phyloP scores from a whole-genome alignment of 2,888 invertebrate genomes.

The Artemia sinica region DNA sequence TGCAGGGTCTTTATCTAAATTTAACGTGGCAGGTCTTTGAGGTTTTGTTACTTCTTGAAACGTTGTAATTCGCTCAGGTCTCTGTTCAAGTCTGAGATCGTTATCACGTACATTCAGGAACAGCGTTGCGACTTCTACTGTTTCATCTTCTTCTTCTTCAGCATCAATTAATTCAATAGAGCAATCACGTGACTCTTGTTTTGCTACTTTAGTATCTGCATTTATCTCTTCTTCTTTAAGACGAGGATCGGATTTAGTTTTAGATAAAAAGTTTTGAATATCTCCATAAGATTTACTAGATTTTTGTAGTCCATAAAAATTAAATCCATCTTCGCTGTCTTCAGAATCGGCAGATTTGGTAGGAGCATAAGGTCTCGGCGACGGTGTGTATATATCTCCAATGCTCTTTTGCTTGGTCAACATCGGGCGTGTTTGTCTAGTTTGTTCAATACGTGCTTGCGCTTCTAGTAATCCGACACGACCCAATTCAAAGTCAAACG shows the following conservation, averaged over 20 bases:
- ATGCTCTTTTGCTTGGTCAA: slow-evolving; percentile 22
- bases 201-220: not conserved
- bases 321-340: slow-evolving; percentile 1
- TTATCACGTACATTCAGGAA: not conserved
- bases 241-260: not conserved
- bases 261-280: not conserved
- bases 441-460: not conserved
- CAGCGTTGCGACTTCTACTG: slow-evolving; percentile 8
- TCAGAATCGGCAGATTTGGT: not conserved
- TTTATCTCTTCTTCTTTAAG: not conserved
- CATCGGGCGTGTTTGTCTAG: not conserved
- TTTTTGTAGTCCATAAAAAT: not conserved
- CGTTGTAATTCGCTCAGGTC: not conserved
- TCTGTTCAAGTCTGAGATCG: slow-evolving; percentile 1
- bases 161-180: slow-evolving; percentile 7
- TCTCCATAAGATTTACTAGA: slow-evolving; percentile 8
- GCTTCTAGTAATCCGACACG: slow-evolving; percentile 15
- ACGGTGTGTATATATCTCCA: slow-evolving; percentile 21
- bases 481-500: slow-evolving; percentile 17
- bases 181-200: not conserved
- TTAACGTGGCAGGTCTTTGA: slow-evolving; percentile 5
- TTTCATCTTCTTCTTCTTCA: not conserved
- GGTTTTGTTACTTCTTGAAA: not conserved
- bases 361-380: slow-evolving; percentile 19
- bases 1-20: not conserved